These are phyloP conservation scores for Dryomyza anilis DNA, from an alignment of 2,888 invertebrate genomes.

Conservation along the genomic window DNA sequence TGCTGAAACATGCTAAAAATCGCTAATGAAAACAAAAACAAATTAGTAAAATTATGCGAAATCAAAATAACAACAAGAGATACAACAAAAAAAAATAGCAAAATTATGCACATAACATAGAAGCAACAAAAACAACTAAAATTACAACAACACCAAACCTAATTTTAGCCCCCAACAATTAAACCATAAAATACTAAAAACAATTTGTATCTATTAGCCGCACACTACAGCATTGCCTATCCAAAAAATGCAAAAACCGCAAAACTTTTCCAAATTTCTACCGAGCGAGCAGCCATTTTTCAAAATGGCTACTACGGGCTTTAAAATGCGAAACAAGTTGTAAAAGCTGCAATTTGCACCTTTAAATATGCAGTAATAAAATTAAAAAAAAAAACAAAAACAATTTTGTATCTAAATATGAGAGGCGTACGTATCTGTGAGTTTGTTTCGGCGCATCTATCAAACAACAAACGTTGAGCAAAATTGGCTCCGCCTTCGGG, in stretches of 20 bases:
- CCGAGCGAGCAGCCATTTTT: conserved; percentile 20
- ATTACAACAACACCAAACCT: not conserved
- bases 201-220: not conserved
- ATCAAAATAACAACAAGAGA: not conserved
- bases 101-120: conserved; percentile 48
- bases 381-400: no score
- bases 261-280: no score
- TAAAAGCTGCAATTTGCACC: no score
- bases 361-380: no score
- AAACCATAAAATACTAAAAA: not conserved
- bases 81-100: conserved; percentile 44
- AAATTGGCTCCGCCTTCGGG: conserved; percentile 52
- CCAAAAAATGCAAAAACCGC: no score
- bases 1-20: conserved; percentile 44
- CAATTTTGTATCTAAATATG: conserved; percentile 55
- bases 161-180: not conserved
- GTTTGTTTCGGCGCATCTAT: conserved; percentile 5
- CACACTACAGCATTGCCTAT: no score
- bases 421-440: conserved; percentile 41
- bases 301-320: no score
- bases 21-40: conserved; percentile 44
- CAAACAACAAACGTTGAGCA: conserved; percentile 15
- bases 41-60: conserved; percentile 51
- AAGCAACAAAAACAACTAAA: not conserved
- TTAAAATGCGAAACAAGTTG: no score